Conservation (phyloP, 2,888 invertebrate genomes). For the Gortyna flavago region DNA sequence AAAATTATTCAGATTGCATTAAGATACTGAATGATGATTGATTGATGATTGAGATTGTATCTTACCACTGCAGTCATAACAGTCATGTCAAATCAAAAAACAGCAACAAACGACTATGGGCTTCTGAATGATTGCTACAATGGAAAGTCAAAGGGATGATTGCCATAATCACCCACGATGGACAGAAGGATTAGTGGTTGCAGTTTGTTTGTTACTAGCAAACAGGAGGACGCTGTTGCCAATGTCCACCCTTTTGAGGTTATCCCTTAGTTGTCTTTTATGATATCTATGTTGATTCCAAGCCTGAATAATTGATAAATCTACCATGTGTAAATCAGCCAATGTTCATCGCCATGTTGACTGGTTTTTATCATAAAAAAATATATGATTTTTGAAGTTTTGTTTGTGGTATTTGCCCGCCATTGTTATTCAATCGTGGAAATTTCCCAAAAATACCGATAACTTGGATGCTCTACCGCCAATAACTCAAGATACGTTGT, state of each 20-base stretch:
- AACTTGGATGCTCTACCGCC: constrained; percentile 66
- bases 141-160: constrained; percentile 28
- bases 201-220: constrained; percentile 19
- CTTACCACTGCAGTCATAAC: not conserved
- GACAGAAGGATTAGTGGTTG: constrained; percentile 29
- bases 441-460: constrained; percentile 18
- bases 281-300: not conserved
- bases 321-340: not conserved
- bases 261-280: constrained; percentile 2
- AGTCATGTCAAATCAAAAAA: not conserved
- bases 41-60: too few relatives aligned
- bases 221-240: not conserved
- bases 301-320: not conserved
- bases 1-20: not conserved
- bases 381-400: not conserved
- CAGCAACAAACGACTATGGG: not conserved
- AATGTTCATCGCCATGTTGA: too few relatives aligned
- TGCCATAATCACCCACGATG: not conserved
- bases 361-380: not conserved
- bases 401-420: too few relatives aligned
- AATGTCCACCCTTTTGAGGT: not conserved
- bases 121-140: not conserved
- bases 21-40: too few relatives aligned
- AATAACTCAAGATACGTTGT: constrained; percentile 84
- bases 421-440: not conserved